Conservation (phyloP, 2,888 invertebrate genomes). For the Drosophila borealis region DNA sequence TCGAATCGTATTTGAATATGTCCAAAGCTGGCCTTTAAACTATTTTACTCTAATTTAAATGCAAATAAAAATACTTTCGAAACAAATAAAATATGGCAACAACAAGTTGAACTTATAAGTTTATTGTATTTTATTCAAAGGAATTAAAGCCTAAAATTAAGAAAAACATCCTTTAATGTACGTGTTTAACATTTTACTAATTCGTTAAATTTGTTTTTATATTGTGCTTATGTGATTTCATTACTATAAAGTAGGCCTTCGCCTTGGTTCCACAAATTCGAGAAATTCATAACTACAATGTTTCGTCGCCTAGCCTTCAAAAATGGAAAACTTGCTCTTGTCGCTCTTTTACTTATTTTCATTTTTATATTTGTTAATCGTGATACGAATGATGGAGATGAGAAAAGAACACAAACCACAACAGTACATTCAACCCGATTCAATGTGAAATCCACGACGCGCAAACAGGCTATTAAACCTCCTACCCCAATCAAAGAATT, state of each 20-base stretch:
- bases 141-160: too few relatives aligned
- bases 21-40: too few relatives aligned
- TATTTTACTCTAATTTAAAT: too few relatives aligned
- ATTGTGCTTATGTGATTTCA: not conserved
- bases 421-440: not conserved
- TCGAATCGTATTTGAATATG: not conserved
- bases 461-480: not conserved
- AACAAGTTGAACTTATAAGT: too few relatives aligned
- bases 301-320: not conserved
- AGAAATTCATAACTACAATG: constrained; percentile 7
- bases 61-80: too few relatives aligned
- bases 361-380: not conserved
- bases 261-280: not conserved
- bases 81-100: too few relatives aligned
- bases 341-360: not conserved
- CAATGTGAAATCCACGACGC: not conserved
- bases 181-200: too few relatives aligned
- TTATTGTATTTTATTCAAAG: too few relatives aligned
- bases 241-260: not conserved
- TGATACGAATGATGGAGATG: not conserved
- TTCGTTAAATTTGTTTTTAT: too few relatives aligned
- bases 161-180: too few relatives aligned
- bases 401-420: not conserved
- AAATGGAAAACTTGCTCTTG: not conserved
- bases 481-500: constrained; percentile 2